Base-by-base conservation (phyloP, 2,797 vertebrate genomes). In the Oreochromis mossambicus region DNA sequence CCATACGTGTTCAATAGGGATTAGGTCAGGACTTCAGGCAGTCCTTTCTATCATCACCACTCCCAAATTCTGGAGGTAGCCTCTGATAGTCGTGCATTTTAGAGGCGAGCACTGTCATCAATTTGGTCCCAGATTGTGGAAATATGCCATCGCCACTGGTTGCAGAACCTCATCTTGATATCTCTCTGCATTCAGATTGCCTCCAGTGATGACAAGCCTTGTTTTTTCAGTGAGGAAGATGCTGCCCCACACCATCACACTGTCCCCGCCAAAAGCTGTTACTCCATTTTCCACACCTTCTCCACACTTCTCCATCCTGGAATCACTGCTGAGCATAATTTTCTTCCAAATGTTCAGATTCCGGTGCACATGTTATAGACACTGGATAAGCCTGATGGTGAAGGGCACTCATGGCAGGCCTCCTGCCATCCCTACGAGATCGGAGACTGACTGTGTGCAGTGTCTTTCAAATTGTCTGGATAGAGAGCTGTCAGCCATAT, bases 151-250 rank as follows among this genome's bases (percentile, higher is more conserved):
- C 4, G 4, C 3, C 7, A 14, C 54, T 55, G 54, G 24, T 55
- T 55, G 54, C 54, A 55, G 54, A 55, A 55, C 54, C 54, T 15
- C 54, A 26, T 55, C 54, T 55, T 12, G 24, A 55, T 55, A 55
- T 55, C 24, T 55, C 24, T 55, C 54, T 26, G 24, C 54, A 26
- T 55, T 8, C 7, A 55, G 24, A 26, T 5, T 55, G 54, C 54
- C 54, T 26, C 54, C 3, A 0, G 13, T 55, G 0, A 55, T 55
- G 54, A 55, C 54, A 55, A 55, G 54, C 3, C 54, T 55, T 55
- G 13, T 55, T 55, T 55, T 26, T 26, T 55, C 54, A 55, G 24
- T 55, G 24, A 55, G 54, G 54, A 55, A 55, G 54, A 55, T 26
- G 24, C 54, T 55, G 13, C 54, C 24, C 54, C 13, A 26, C 13